Evolutionary conservation across 2,888 invertebrate species (phyloP), one percentile per base, ranked within the genome.

Genomic region (Chaitophorus viminalis): DNA sequence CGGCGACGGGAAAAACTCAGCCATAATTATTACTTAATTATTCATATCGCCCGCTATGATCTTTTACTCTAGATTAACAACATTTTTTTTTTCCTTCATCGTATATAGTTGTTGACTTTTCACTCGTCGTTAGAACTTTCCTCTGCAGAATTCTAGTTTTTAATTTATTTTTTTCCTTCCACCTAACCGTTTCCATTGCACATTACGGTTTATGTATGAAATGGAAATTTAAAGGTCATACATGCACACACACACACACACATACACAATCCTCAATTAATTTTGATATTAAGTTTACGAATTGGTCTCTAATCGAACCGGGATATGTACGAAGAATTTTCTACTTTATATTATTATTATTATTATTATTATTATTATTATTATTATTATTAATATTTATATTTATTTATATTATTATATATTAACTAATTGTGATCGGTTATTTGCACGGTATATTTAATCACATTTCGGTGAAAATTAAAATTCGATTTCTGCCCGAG

Each of bases 1-100:
- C 25, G 18, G 18, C 29, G 46, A 52, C n/a, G 84, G 68, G 68
- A 77, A 77, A n/a, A 52, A 84, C 84, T 77, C 36, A 31, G 54
- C 39, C 36, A 36, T 86, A 86, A 86, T 86, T 86, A 86, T 86
- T 72, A 86, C 86, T 86, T 86, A 75, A 86, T 86, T 86, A 86
- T 86, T 86, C 86, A 86, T 86, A 86, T 86, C 86, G 86, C 78
- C 31, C 54, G 86, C 52, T 78, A 72, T 79, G 86, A 86, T 86
- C 86, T 86, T 86, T 78, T 79, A 78, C 85, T 54, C 46, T 70
- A 78, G 85, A 85, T 85, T 85, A 85, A 85, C 86, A 86, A 72
- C 78, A 9, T 78, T 70, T 72, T 72, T 76, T 76, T n/a, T 60
- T 14, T 60, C 33, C 21, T 36, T 74, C 21, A 21, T 33, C 25